These are phyloP conservation scores for Entomobrya proxima DNA, from an alignment of 2,888 invertebrate species.

Conservation along the genomic window DNA sequence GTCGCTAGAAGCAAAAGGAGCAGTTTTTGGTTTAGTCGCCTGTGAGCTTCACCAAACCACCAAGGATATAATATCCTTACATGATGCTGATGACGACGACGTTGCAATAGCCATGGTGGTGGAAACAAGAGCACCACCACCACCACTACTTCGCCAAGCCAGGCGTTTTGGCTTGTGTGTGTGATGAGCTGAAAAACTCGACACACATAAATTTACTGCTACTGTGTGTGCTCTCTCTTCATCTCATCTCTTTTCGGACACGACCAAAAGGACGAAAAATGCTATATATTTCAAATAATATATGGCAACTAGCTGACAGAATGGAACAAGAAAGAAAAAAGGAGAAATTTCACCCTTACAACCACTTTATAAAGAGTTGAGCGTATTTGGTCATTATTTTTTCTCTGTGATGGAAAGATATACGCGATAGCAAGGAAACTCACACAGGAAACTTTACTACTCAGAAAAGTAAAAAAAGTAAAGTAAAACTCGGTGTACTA, in stretches of 20 bases:
- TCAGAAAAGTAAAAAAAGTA: slow-evolving; percentile 1
- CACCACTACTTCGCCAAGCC: background rate
- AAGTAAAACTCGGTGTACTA: slow-evolving; percentile 35
- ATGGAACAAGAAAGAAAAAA: slow-evolving; percentile 48
- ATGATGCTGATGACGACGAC: background rate
- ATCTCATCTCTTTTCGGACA: slow-evolving; percentile 60
- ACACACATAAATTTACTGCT: slow-evolving; percentile 63
- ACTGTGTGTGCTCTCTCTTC: slow-evolving; percentile 35
- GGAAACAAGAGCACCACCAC: background rate
- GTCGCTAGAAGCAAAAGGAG: slow-evolving; percentile 41
- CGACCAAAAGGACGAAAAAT: slow-evolving; percentile 61
- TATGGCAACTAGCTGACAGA: slow-evolving; percentile 64
- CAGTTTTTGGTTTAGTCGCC: slow-evolving; percentile 12
- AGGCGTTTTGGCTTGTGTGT: slow-evolving; percentile 39
- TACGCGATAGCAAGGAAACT: background rate
- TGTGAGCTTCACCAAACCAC: slow-evolving; percentile 28
- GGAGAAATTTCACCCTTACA: slow-evolving; percentile 57
- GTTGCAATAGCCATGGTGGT: slow-evolving; percentile 8
- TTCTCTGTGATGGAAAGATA: background rate
- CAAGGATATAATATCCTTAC: slow-evolving; percentile 20
- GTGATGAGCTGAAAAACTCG: slow-evolving; percentile 64
- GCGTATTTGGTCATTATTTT: background rate
- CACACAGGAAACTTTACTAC: slow-evolving; percentile 28
- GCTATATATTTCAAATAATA: slow-evolving; percentile 63
- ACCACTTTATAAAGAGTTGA: slow-evolving; percentile 34